phyloP scores from a whole-genome alignment of 2,888 invertebrate species.

The Griposia aprilina region DNA sequence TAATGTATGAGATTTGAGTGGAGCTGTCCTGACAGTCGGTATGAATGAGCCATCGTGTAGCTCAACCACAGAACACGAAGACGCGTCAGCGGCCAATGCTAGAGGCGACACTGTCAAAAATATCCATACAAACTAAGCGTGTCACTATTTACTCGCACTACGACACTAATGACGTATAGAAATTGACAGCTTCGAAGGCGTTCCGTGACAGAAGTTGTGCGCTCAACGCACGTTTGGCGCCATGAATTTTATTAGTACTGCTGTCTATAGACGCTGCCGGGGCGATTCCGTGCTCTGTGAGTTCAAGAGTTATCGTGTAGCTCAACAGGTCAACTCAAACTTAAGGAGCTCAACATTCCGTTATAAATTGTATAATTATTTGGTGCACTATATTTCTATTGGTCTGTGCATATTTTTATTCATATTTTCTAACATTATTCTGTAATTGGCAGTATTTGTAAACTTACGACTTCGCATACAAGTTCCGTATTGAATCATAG shows the following conservation, averaged over 20 bases:
- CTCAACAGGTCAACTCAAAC: constrained; percentile 1
- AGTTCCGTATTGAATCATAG: not conserved
- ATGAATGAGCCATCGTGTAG: not conserved
- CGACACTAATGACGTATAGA: not conserved
- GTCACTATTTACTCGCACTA: not conserved
- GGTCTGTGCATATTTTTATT: not conserved
- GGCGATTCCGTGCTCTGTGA: not conserved
- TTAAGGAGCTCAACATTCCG: not conserved
- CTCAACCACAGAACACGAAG: not conserved
- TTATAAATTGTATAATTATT: not conserved
- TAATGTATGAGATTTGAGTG: too few relatives aligned
- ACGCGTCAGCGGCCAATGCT: not conserved
- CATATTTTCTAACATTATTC: not conserved
- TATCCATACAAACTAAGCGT: not conserved
- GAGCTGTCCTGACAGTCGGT: not conserved
- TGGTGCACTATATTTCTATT: too few relatives aligned
- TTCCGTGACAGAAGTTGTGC: not conserved
- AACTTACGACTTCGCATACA: not conserved
- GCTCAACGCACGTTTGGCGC: not conserved
- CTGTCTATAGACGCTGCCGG: not conserved
- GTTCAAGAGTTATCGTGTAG: not conserved
- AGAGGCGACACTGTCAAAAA: not conserved
- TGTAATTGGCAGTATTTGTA: not conserved
- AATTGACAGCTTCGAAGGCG: not conserved
- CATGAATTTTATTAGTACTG: not conserved